Evolutionary conservation across 2,113 vertebrate species (phyloP).

Genomic region (Phalacrocorax pelagicus): DNA sequence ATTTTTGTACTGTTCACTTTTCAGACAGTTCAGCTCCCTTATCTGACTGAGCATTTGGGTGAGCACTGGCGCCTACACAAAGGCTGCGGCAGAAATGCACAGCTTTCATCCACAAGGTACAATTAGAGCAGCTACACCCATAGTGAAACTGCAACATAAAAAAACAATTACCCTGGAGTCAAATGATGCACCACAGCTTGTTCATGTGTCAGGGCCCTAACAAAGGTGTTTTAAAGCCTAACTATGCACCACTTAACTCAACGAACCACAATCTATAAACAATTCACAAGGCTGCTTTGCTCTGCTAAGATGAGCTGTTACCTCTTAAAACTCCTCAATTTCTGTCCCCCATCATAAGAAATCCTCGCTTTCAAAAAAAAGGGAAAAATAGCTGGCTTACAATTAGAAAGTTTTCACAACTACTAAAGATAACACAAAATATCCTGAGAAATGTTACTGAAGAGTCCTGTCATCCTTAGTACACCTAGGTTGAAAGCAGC

Average conservation of each 20-base stretch:
- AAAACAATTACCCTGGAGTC: neutral
- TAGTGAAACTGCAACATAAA: neutral
- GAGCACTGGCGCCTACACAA: neutral
- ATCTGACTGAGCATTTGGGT: neutral
- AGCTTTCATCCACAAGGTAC: neutral
- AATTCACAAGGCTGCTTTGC: neutral
- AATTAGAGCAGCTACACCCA: neutral
- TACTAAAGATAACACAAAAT: neutral
- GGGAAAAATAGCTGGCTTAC: neutral
- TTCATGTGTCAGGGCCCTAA: neutral
- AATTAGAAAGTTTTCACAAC: neutral
- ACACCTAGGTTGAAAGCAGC: accelerated
- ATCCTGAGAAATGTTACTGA: neutral
- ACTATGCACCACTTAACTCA: neutral
- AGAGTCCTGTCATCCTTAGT: neutral
- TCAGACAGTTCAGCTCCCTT: neutral
- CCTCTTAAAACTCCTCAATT: neutral
- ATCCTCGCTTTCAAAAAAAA: neutral
- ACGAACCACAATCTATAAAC: neutral
- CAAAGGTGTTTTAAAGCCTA: neutral
- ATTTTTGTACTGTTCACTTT: neutral
- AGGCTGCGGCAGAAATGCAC: neutral
- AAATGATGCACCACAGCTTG: neutral
- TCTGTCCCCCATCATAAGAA: neutral
- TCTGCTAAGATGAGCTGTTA: neutral